Conservation (phyloP, 2,113 vertebrate genomes). For the Scophthalmus maximus region DNA sequence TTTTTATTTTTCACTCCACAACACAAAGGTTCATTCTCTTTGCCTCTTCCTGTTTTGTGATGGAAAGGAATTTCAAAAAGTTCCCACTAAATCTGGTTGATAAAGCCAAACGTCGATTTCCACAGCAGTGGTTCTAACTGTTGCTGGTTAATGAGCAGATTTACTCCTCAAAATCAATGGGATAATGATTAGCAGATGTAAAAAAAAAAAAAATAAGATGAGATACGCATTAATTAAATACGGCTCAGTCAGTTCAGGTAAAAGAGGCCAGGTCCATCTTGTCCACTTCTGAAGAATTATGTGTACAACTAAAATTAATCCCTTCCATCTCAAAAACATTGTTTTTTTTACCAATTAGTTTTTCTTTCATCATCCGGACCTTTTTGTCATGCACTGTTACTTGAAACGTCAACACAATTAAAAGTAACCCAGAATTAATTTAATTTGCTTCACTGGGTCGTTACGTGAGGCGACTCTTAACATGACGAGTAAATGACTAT, state of each 20-base stretch:
- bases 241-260: background rate
- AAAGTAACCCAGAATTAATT: conserved; percentile 64
- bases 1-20: conserved; percentile 14
- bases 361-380: conserved; percentile 43
- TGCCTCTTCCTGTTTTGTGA: too few species aligned
- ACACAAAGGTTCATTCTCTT: conserved; percentile 2
- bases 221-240: background rate
- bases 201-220: too few species aligned
- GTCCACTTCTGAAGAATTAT: conserved; percentile 1
- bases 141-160: conserved; percentile 19
- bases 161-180: conserved; percentile 19
- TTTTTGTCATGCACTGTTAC: conserved; percentile 47
- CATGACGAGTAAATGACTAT: conserved; percentile 66
- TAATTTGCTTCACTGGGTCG: conserved; percentile 60
- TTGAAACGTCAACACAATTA: conserved; percentile 63
- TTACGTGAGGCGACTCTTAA: conserved; percentile 69
- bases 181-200: background rate
- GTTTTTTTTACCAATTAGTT: conserved; percentile 40
- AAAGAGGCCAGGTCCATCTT: background rate
- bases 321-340: conserved; percentile 5
- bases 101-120: too few species aligned
- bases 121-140: too few species aligned
- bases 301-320: conserved; percentile 8
- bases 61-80: too few species aligned
- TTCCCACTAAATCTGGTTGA: too few species aligned